Evolutionary conservation across 2,797 vertebrate species (phyloP), one percentile per base, ranked within the genome.

Genomic region (Hoplostethus mediterraneus): DNA sequence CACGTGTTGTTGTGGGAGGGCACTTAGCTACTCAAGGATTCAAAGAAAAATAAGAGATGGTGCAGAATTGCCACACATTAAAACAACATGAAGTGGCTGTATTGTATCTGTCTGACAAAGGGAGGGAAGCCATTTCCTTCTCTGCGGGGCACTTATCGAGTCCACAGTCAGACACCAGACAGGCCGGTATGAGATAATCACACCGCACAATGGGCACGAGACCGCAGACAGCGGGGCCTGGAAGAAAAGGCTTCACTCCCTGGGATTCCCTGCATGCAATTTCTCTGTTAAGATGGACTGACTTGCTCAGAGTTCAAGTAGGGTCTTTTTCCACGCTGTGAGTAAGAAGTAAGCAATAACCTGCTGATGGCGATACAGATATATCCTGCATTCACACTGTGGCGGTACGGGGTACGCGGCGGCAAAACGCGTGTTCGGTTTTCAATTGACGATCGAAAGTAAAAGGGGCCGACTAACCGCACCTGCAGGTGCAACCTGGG

Each of bases 141-240:
- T 80, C 83, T 69, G 83, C 64, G 69, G 78, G 86, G 76, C 79
- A 87, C 77, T 91, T 85, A 85, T 89, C 67, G 74, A 89, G 85
- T 83, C 81, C 83, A 86, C 25, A 79, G 85, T 90, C 85, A 84
- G 80, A 82, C 76, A 81, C 82, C 81, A 80, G 73, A 73, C 84
- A 75, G 80, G 81, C 80, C 68, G 54, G 70, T 68, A 81, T 82
- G 87, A 91, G 86, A 91, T 86, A 91, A 90, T 87, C 87, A 85
- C 76, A 66, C 16, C 76, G 52, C 87, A 90, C 85, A 91, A 89
- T 85, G 77, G 81, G 79, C 80, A 88, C 81, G 67, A 76, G 82
- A 88, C 77, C 81, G 81, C 85, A 84, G 81, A 83, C 80, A 21
- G 82, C 12, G 59, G 28, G 73, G 67, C 65, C 47, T 48, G 33